These are phyloP conservation scores for Drosophila antonietae DNA, from an alignment of 2,888 invertebrate genomes.

Conservation along the genomic window DNA sequence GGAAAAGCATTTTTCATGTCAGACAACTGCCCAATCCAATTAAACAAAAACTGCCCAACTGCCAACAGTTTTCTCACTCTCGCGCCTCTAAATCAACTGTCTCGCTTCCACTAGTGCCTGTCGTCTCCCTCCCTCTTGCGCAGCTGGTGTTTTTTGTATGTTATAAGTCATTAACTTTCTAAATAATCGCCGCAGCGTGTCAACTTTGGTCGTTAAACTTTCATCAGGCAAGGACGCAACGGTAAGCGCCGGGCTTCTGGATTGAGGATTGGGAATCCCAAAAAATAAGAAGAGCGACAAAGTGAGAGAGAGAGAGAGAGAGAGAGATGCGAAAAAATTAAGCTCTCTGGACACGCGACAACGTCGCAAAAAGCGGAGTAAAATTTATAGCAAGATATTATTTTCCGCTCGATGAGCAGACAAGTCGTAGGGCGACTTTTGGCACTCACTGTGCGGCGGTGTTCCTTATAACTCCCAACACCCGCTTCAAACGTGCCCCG, in stretches of 20 bases:
- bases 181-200: constrained; percentile 81
- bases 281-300: constrained; percentile 15
- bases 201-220: constrained; percentile 81
- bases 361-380: constrained; percentile 54
- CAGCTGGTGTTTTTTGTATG: constrained; percentile 57
- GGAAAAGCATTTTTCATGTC: constrained; percentile 64
- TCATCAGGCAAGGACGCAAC: constrained; percentile 68
- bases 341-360: constrained; percentile 60
- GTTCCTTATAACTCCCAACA: constrained; percentile 3
- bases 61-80: constrained; percentile 53
- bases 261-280: constrained; percentile 49
- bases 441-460: constrained; percentile 66
- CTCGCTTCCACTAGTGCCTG: not conserved
- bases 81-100: constrained; percentile 46
- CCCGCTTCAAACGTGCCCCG: not conserved
- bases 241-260: constrained; percentile 34
- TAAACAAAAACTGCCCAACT: constrained; percentile 56
- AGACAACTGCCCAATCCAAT: constrained; percentile 63
- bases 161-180: constrained; percentile 81
- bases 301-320: constrained; percentile 18
- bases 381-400: constrained; percentile 80
- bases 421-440: constrained; percentile 80
- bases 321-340: constrained; percentile 54
- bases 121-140: constrained; percentile 2
- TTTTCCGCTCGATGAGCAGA: constrained; percentile 81